Evolutionary conservation across 1,140 invertebrate genomes (phyloP).

Genomic region (Drosophila repletoides): DNA sequence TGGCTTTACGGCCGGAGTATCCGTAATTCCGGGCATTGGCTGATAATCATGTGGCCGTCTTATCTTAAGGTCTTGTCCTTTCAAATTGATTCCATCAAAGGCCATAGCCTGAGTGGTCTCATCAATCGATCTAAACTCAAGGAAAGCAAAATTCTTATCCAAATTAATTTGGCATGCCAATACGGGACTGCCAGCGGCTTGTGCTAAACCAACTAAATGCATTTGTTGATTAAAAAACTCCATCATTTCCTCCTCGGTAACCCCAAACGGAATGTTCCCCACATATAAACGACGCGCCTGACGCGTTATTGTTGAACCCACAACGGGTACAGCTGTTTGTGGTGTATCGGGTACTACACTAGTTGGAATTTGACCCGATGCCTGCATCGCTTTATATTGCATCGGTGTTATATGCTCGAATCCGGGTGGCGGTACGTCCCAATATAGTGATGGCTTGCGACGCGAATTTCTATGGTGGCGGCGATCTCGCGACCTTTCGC

Average conservation of each 20-base stretch:
- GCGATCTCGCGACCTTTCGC: conserved; percentile 63
- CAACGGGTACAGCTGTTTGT: conserved; percentile 96
- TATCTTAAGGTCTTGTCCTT: conserved; percentile 99
- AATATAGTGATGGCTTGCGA: conserved; percentile 96
- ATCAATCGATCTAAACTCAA: conserved; percentile 98
- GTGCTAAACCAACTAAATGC: conserved; percentile 98
- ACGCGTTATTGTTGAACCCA: conserved; percentile 98
- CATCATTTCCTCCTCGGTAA: conserved; percentile 99
- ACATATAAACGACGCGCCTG: conserved; percentile 98
- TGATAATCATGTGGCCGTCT: conserved; percentile 99
- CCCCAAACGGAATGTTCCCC: conserved; percentile 99
- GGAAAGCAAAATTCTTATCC: conserved; percentile 99
- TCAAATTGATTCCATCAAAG: conserved; percentile 99
- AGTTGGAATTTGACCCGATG: conserved; percentile 96
- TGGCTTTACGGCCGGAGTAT: conserved; percentile 92
- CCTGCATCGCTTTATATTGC: conserved; percentile 93
- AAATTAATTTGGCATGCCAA: conserved; percentile 99
- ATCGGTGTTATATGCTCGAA: conserved; percentile 99
- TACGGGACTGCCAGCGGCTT: conserved; percentile 99
- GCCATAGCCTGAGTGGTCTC: conserved; percentile 99
- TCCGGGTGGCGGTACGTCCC: conserved; percentile 98
- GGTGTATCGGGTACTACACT: conserved; percentile 95
- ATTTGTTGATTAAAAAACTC: conserved; percentile 99
- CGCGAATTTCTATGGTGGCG: conserved; percentile 82
- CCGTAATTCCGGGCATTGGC: conserved; percentile 98